phyloP scores from a whole-genome alignment of 2,888 invertebrate genomes.

The Deilephila porcellus region DNA sequence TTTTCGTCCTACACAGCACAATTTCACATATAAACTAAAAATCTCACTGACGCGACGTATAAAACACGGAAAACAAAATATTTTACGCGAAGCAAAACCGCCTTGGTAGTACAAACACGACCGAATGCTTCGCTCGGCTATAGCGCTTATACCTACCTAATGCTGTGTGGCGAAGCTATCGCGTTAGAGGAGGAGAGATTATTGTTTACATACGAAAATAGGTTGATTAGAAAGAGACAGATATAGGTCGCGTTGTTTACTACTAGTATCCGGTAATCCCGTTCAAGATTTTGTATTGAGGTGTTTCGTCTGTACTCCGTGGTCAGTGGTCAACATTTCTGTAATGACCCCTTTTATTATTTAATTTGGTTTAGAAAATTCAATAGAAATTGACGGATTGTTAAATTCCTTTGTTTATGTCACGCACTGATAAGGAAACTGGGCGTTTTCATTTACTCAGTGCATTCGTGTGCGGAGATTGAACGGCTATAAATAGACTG shows the following conservation, averaged over 20 bases:
- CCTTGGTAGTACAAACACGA: constrained; percentile 19
- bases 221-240: constrained; percentile 54
- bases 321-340: constrained; percentile 28
- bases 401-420: constrained; percentile 9
- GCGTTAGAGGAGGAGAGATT: constrained; percentile 55
- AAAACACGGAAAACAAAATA: constrained; percentile 26
- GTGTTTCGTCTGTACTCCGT: constrained; percentile 21
- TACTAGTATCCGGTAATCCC: constrained; percentile 76
- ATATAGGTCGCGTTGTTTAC: constrained; percentile 50
- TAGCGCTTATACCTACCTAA: constrained; percentile 41
- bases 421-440: constrained; percentile 36
- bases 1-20: constrained; percentile 25
- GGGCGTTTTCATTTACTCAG: constrained; percentile 32
- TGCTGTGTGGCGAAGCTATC: constrained; percentile 48
- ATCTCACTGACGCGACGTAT: constrained; percentile 28
- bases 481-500: constrained; percentile 28
- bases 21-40: constrained; percentile 30
- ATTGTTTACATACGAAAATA: constrained; percentile 42
- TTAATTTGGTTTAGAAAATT: constrained; percentile 4
- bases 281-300: constrained; percentile 66
- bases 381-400: not conserved
- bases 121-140: constrained; percentile 25
- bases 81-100: constrained; percentile 13
- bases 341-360: constrained; percentile 19
- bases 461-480: constrained; percentile 31